Conservation (phyloP, 2,113 vertebrate genomes). For the Pelvicachromis taeniatus region DNA sequence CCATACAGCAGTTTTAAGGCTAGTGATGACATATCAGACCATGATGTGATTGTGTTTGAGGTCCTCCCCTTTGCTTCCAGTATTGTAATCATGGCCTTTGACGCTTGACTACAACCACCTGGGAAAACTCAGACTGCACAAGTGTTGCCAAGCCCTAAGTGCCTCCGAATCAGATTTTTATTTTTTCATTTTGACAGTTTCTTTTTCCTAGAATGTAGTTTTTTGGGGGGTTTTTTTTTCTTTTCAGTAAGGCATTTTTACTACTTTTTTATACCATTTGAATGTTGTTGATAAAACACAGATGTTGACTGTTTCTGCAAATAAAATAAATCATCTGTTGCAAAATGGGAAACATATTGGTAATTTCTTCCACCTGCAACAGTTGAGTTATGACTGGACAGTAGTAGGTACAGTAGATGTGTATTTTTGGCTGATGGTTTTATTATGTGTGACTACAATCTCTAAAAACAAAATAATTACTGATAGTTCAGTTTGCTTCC, state of each 20-base stretch:
- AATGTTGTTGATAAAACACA: slow-evolving; percentile 72
- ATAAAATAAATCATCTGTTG: slow-evolving; percentile 68
- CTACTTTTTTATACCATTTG: slow-evolving; percentile 62
- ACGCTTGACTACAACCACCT: slow-evolving; percentile 66
- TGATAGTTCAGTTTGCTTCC: neutral
- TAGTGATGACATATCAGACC: slow-evolving; percentile 25
- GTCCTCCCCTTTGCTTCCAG: slow-evolving; percentile 16
- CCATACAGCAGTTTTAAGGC: neutral
- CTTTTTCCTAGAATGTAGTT: slow-evolving; percentile 49
- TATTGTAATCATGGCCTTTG: slow-evolving; percentile 48
- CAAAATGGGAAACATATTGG: slow-evolving; percentile 52
- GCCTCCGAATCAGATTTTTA: slow-evolving; percentile 43
- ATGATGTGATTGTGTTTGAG: slow-evolving; percentile 54
- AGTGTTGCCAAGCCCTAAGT: slow-evolving; percentile 57
- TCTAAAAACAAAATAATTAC: neutral
- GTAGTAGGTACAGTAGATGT: neutral
- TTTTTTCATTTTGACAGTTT: slow-evolving; percentile 47
- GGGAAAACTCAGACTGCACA: slow-evolving; percentile 55
- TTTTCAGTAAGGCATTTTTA: slow-evolving; percentile 44
- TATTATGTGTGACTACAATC: slow-evolving; percentile 15
- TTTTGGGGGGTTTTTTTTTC: neutral
- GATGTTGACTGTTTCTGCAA: slow-evolving; percentile 71
- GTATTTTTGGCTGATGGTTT: slow-evolving; percentile 10
- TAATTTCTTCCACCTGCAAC: slow-evolving; percentile 50
- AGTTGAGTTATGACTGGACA: slow-evolving; percentile 23